Conservation (phyloP, 2,797 vertebrate species). For the Sylvia borin region DNA sequence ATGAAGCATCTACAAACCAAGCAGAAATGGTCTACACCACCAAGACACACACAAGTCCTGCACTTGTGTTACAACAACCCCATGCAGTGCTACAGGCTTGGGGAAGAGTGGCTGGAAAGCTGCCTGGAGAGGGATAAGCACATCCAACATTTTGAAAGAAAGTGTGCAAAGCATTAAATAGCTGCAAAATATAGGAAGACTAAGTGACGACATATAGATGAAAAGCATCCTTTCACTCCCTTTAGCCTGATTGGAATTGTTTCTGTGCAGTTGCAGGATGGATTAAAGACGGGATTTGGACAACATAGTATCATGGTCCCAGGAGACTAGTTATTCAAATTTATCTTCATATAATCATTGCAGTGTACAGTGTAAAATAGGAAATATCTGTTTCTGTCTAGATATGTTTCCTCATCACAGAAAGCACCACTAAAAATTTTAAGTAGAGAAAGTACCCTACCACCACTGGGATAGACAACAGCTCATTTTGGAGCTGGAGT, state of each 20-base stretch:
- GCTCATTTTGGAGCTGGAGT: background rate
- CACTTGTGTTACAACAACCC: background rate
- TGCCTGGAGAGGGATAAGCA: background rate
- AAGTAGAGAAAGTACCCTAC: background rate
- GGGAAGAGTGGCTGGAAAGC: background rate
- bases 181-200: background rate
- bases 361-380: background rate
- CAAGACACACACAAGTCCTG: background rate
- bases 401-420: background rate
- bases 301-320: background rate
- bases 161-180: background rate
- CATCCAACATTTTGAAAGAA: background rate
- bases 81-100: background rate
- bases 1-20: background rate
- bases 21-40: background rate
- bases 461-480: background rate
- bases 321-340: background rate
- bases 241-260: background rate
- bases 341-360: background rate
- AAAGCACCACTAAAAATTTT: background rate
- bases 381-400: background rate
- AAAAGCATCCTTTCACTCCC: background rate
- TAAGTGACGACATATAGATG: background rate
- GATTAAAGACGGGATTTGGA: background rate
- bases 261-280: background rate